These are phyloP conservation scores for Bhutanitis thaidina DNA, from an alignment of 2,888 invertebrate species.

Conservation along the genomic window DNA sequence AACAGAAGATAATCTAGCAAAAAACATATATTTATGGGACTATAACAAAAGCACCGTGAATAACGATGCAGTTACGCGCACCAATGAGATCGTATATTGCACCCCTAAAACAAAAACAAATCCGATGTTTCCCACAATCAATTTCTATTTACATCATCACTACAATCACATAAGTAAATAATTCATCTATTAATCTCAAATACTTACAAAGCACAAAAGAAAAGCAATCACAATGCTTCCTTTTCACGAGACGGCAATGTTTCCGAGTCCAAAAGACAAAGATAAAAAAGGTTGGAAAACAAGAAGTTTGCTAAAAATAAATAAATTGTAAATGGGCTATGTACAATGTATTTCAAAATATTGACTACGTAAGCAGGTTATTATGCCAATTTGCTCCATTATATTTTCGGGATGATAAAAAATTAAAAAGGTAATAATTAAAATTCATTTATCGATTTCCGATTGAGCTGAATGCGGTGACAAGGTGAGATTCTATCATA, in stretches of 20 bases:
- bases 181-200: slow-evolving; percentile 8
- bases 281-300: slow-evolving; percentile 11
- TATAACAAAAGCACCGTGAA: slow-evolving; percentile 1
- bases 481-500: slow-evolving; percentile 49
- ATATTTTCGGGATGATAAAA: neutral
- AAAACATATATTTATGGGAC: neutral
- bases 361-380: neutral
- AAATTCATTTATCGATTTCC: neutral
- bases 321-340: slow-evolving; percentile 17
- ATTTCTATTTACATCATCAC: neutral
- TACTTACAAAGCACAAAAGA: slow-evolving; percentile 16
- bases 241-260: neutral
- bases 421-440: neutral
- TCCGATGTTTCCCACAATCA: neutral
- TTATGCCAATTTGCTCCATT: neutral
- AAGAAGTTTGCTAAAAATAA: slow-evolving; percentile 7
- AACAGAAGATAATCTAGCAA: too few relatives aligned
- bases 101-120: slow-evolving; percentile 6
- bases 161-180: neutral
- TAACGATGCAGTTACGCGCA: neutral
- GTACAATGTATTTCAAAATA: slow-evolving; percentile 18
- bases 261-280: slow-evolving; percentile 11
- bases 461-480: slow-evolving; percentile 21
- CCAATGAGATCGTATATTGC: slow-evolving; percentile 21
- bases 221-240: neutral